Evolutionary conservation across 2,888 invertebrate genomes (phyloP), one percentile per base, ranked within the genome.

Genomic region (Drosophila imparisetae): DNA sequence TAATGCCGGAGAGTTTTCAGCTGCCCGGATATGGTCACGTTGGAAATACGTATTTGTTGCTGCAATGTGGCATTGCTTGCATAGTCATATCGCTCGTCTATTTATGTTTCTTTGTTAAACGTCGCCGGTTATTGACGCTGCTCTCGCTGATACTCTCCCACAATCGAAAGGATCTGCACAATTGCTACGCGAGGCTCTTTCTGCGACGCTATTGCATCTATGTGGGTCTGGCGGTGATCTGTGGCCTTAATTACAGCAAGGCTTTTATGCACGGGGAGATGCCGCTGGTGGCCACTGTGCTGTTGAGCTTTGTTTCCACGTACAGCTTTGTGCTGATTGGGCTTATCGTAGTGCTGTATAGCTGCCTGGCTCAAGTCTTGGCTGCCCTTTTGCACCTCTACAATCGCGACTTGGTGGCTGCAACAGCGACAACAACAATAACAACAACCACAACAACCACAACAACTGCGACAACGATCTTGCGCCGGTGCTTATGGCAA

Each of bases 21-120:
- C 1, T 86, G 2, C 48, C 52, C 0, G 0, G 52, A 0, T 72
- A 90, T 40, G 69, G 64, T n/a, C n/a, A 34, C 4, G 86, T 87
- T 7, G 91, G 89, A 1, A 89, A 87, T 50, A 75, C 72, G 1
- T 84, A 84, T 66, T 69, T 81, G 10, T 2, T 62, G 11, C 29
- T 80, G 4, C 63, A 74, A 10, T 78, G 72, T 36, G 67, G 62
- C 2, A 15, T 71, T n/a, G 49, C 65, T 60, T 90, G 90, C 52
- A 11, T 86, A 3, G 34, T 66, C 13, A 58, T 88, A 29, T 72
- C 81, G 2, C 15, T 80, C 0, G 21, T 87, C 1, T 76, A 84
- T 42, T 2, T 83, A 0, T 77, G 63, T 21, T 86, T 89, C 21
- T 90, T 72, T 54, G 18, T 67, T 7, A 62, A 72, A 30, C 89